Base-by-base conservation (phyloP, 35 echinoderm and acorn worm species). In the Ptychodera flava region DNA sequence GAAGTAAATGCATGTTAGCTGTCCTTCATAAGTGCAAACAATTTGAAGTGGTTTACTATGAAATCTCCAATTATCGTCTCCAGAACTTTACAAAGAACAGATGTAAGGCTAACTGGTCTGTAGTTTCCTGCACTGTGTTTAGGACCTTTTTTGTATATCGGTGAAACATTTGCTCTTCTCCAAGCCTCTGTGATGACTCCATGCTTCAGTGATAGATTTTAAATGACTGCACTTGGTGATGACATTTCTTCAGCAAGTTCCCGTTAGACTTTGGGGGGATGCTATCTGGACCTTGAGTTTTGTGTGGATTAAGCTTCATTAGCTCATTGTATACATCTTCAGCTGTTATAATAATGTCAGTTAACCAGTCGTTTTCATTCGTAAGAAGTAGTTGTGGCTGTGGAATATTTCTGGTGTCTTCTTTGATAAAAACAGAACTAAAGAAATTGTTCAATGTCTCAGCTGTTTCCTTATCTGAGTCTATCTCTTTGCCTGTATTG, bases 401-500 rank as follows among this genome's bases (percentile, higher is more conserved):
- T 16, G 16, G 29, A 28, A 79, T 32, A 30, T 78, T 31, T 1
- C 30, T 87, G 2, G 10, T 45, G 35, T 1, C 0, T 45, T 79
- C 31, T 16, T 35, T 1, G 22, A 33, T 34, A 32, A 80, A 33
- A 33, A 33, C 76, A 64, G 45, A 64, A 64, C 76, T 87, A 33
- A 87, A 87, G 34, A 87, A 81, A 35, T 80, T 12, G 78, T 87
- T 87, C 36, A 79, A 36, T 79, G 15, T 27, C 35, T 87, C 86
- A 33, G 86, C 86, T 36, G 78, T 87, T 36, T 80, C 78, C 31
- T 45, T 79, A 12, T 87, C 33, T 34, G 76, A 87, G 28, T 29
- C 29, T 16, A 79, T 79, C 1, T 33, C 36, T 75, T 87, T 87
- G 28, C 86, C 86, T 33, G 78, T 28, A 34, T n/a, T n/a, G 14